phyloP scores from a whole-genome alignment of 2,888 invertebrate species.

The Microctonus aethiopoides region DNA sequence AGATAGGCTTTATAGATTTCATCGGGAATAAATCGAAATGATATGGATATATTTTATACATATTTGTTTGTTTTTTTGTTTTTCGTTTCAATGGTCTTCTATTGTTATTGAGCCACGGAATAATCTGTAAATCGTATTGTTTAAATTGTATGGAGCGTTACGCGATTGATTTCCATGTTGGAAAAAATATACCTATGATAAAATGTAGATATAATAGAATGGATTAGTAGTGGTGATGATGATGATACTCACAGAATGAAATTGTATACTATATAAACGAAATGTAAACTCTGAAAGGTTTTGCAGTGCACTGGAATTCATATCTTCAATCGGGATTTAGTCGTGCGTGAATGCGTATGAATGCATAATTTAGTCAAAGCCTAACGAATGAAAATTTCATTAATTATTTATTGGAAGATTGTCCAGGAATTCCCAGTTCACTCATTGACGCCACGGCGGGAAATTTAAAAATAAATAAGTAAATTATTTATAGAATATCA shows the following conservation, averaged over 20 bases:
- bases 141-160: not conserved
- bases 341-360: not conserved
- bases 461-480: not conserved
- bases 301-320: not conserved
- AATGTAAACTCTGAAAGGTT: not conserved
- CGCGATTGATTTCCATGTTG: not conserved
- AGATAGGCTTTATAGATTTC: conserved; percentile 45
- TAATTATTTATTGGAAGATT: conserved; percentile 14
- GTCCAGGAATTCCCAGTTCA: not conserved
- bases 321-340: not conserved
- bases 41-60: conserved; percentile 24
- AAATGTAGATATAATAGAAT: not conserved
- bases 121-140: conserved; percentile 11
- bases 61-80: conserved; percentile 24
- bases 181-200: not conserved
- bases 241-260: no score
- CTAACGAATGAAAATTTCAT: conserved; percentile 1
- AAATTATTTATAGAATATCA: not conserved
- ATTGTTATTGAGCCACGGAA: not conserved
- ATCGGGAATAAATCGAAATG: conserved; percentile 46
- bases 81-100: not conserved
- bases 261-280: not conserved
- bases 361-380: no score
- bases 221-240: not conserved
- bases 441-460: not conserved